Base-by-base conservation (phyloP, 2,797 vertebrate species). In the Phataginus tetradactyla region DNA sequence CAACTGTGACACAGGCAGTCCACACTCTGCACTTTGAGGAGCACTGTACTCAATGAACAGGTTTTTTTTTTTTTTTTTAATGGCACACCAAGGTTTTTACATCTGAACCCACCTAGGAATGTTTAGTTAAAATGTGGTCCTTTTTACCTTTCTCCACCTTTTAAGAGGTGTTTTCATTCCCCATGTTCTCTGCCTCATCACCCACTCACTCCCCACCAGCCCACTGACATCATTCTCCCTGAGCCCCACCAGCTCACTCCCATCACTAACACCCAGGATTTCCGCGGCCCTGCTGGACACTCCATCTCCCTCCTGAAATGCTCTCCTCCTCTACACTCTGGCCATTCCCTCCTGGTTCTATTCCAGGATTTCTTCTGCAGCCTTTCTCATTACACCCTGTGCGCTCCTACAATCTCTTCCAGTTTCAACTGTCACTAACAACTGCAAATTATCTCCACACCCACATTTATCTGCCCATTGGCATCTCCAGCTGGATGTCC, bases 131-230 rank as follows among this genome's bases (percentile, higher is more conserved):
- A 93, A 93, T 74, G 25, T 66, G 79, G 59, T 72, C 57, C 77
- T 78, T 90, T 75, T 45, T 77, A 39, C 37, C 59, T 89, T 57
- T 68, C 83, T 34, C 51, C 57, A 90, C 53, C 49, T 87, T 71
- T 68, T 57, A 86, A 92, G 59, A 95, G 66, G 37, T 25, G 80
- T 79, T 61, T 90, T 53, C 83, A 79, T 42, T 90, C 64, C 49
- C 29, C 17, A 87, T 51, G 25, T 80, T 85, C 64, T 34, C 39
- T 59, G 71, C 37, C 53, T 88, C 53, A 74, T n/a, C 59, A 88
- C 53, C 20, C 37, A 72, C 21, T 72, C 68, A 29, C 10, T 39
- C 27, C 75, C 49, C 23, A 86, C 14, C 59, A 63, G 12, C 78
- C 29, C 29, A 32, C 15, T 7, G 12, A 37, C 23, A 64, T 17